Conservation (phyloP, 2,888 invertebrate genomes). For the Agrypnus murinus region DNA sequence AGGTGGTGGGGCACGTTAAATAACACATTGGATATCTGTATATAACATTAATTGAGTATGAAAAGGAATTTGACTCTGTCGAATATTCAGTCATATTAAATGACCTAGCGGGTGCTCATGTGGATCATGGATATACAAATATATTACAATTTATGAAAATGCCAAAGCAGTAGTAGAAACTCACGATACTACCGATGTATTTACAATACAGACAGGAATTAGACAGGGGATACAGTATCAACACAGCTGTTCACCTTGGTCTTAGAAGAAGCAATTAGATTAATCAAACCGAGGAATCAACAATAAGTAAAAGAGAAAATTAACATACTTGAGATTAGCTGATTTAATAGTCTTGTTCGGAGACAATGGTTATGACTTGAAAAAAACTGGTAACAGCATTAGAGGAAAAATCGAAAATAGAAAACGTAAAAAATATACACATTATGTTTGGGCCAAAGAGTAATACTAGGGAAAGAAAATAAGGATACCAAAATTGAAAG, state of each 20-base stretch:
- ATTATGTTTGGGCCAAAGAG: no score
- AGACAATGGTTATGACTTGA: no score
- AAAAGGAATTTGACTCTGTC: constrained; percentile 2
- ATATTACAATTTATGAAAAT: neutral
- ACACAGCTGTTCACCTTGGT: constrained; percentile 1
- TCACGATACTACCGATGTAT: neutral
- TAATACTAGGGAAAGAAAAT: no score
- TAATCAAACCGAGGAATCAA: neutral
- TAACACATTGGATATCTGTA: no score
- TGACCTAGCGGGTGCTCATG: neutral
- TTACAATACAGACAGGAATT: neutral
- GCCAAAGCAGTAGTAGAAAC: constrained; percentile 5
- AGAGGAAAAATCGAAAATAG: no score
- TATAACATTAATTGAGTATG: neutral
- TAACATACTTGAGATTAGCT: no score
- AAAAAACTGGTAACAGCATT: no score
- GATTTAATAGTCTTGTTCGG: no score
- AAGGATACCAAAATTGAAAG: neutral
- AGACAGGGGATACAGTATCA: constrained; percentile 11
- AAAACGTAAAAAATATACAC: no score
- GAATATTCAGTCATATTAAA: neutral
- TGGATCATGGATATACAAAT: constrained; percentile 5
- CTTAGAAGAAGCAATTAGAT: constrained; percentile 9
- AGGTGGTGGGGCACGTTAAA: no score
- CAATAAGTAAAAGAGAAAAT: no score